Evolutionary conservation across 2,888 invertebrate genomes (phyloP), one percentile per base, ranked within the genome.

Genomic region (Temnothorax ravouxi): DNA sequence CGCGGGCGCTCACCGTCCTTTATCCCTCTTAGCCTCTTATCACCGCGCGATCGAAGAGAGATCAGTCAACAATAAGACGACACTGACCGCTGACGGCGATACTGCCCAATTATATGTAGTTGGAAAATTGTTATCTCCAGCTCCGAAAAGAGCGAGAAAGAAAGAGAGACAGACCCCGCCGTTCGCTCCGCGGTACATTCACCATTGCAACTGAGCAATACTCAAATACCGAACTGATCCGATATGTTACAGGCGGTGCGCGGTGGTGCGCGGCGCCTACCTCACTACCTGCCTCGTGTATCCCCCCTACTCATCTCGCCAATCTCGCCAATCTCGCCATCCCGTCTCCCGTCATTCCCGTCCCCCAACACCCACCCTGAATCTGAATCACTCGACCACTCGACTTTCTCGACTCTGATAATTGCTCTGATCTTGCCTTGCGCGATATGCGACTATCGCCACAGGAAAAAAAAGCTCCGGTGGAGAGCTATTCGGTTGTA

Each of bases 181-280:
- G 47, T 64, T 61, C 88, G 80, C 74, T 67, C 59, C 88, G 86
- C 71, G 71, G 52, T 74, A 83, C 88, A 83, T 86, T 91, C 87
- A 87, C 90, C 88, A n/a, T n/a, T n/a, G n/a, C n/a, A 87, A 91
- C 91, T 91, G 90, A 29, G 3, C n/a, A n/a, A n/a, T 29, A 29
- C 29, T 29, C 29, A 3, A 29, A 0, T 29, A 29, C 29, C 3
- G 29, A 29, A 29, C 29, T 29, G 29, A 29, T 29, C 29, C 29
- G 29, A 29, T 29, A 29, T 29, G 3, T 29, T 29, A 29, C 29
- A n/a, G n/a, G n/a, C n/a, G n/a, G n/a, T n/a, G n/a, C n/a, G n/a
- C n/a, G n/a, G n/a, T n/a, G n/a, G n/a, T n/a, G 25, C 25, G 25
- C 25, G 25, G 25, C 1, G 29, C 29, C 29, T 29, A 29, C 29